Percentiles rank a stretch among this genome's conserved stretches.
Evolutionary conservation across 1,140 invertebrate genomes (phyloP).

Genomic region (Eurytemora carolleeae): DNA sequence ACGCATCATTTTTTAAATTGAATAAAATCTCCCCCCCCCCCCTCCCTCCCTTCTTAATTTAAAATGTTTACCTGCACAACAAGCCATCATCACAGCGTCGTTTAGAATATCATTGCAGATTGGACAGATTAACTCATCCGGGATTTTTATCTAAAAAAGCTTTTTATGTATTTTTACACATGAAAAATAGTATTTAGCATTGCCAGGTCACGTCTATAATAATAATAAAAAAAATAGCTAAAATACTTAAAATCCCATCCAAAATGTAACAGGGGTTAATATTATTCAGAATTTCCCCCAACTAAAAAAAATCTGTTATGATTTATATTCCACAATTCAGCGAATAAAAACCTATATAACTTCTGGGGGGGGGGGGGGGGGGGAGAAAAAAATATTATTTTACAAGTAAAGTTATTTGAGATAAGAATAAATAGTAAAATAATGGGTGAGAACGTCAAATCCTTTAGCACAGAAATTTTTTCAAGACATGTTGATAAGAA

Average conservation of each 20-base stretch:
- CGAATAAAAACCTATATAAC: not conserved
- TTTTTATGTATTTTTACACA: not conserved
- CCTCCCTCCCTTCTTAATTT: no score
- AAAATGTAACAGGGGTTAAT: not conserved
- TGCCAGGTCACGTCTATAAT: no score
- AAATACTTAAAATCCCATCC: no score
- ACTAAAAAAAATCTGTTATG: not conserved
- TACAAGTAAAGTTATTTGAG: constrained; percentile 25
- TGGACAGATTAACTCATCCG: constrained; percentile 69
- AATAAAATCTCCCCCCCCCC: no score
- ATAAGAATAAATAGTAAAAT: not conserved
- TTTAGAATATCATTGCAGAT: constrained; percentile 79
- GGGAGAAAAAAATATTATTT: not conserved
- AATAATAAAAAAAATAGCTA: not conserved
- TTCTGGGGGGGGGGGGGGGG: not conserved
- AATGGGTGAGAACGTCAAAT: not conserved
- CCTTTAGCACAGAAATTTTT: no score
- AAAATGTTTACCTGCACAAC: constrained; percentile 90
- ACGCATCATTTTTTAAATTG: no score
- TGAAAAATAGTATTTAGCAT: not conserved
- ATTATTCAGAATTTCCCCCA: not conserved
- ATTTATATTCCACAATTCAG: not conserved
- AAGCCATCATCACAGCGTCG: constrained; percentile 81
- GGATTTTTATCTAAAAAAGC: constrained; percentile 42
- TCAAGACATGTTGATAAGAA: no score